phyloP scores from a whole-genome alignment of 2,113 vertebrate genomes.

The Delphinapterus leucas region DNA sequence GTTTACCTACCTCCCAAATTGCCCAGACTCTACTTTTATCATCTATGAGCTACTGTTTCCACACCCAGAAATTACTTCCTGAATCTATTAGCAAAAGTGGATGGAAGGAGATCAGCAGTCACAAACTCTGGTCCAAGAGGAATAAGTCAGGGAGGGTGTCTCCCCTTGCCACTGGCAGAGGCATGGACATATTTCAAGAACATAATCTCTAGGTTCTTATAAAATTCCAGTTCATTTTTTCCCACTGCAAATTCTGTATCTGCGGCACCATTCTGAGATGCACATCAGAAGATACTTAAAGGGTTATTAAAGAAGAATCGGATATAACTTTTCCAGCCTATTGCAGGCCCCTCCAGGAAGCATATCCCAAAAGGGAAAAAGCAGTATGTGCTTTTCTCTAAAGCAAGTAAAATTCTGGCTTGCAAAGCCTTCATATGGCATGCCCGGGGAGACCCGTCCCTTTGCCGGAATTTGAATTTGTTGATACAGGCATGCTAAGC shows the following conservation, averaged over 20 bases:
- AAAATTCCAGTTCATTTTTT: conserved; percentile 55
- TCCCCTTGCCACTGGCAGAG: conserved; percentile 3
- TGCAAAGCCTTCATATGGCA: neutral
- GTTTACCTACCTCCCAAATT: conserved; percentile 76
- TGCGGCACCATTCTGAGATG: conserved; percentile 59
- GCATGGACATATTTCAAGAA: conserved; percentile 58
- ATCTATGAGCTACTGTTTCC: conserved; percentile 73
- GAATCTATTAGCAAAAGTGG: conserved; percentile 71
- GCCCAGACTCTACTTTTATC: conserved; percentile 70
- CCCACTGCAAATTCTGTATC: conserved; percentile 70
- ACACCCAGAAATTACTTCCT: conserved; percentile 76
- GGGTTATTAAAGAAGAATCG: conserved; percentile 78
- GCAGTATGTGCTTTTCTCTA: conserved; percentile 52
- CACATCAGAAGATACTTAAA: conserved; percentile 65
- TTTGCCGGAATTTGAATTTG: conserved; percentile 24
- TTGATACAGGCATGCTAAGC: neutral
- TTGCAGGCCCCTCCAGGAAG: conserved; percentile 73
- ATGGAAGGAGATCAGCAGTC: conserved; percentile 71
- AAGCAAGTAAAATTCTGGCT: conserved; percentile 42
- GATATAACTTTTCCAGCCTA: conserved; percentile 75
- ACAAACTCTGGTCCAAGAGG: neutral
- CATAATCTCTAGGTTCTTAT: neutral
- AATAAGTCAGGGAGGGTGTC: neutral
- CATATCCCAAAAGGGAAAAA: conserved; percentile 61
- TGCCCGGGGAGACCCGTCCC: neutral